Conservation (phyloP, 2,113 vertebrate genomes). For the Clarias gariepinus region DNA sequence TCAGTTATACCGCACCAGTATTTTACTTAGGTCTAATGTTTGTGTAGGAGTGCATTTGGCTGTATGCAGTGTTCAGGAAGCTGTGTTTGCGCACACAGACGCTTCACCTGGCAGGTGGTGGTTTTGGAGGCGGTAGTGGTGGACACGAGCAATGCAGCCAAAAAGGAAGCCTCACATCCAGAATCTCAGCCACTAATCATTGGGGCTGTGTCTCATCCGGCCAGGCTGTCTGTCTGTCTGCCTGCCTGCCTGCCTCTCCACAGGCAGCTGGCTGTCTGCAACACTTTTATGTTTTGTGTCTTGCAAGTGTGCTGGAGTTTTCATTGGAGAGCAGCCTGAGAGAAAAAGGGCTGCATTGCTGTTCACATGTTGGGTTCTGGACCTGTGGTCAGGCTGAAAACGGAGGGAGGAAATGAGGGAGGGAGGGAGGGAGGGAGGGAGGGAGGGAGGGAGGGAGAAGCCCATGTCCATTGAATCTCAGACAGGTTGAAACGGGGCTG, state of each 20-base stretch:
- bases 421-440: too few species aligned
- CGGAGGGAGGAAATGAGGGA: conserved; percentile 8
- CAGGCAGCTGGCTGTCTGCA: conserved; percentile 42
- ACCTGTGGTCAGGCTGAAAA: conserved; percentile 16
- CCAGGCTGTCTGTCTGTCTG: conserved; percentile 4
- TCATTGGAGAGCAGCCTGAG: conserved; percentile 27
- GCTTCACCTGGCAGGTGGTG: conserved; percentile 48
- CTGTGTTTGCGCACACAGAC: not conserved
- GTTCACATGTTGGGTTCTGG: conserved; percentile 8
- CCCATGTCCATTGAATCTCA: conserved; percentile 29
- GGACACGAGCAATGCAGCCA: conserved; percentile 35
- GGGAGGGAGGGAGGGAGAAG: not conserved
- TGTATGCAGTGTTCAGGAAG: conserved; percentile 14
- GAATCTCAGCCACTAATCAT: conserved; percentile 46
- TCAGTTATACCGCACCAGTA: not conserved
- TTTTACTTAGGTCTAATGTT: conserved; percentile 11
- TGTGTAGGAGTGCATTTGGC: conserved; percentile 12
- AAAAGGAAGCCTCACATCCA: conserved; percentile 47
- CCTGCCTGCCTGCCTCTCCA: conserved; percentile 13
- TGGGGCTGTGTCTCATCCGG: conserved; percentile 18
- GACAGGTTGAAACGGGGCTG: conserved; percentile 35
- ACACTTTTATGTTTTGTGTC: conserved; percentile 41
- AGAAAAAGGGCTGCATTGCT: conserved; percentile 27
- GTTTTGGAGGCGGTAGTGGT: conserved; percentile 31
- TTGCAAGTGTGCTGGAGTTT: conserved; percentile 31